Evolutionary conservation across 1,140 invertebrate species (phyloP).

Genomic region (Hylaeus volcanicus): DNA sequence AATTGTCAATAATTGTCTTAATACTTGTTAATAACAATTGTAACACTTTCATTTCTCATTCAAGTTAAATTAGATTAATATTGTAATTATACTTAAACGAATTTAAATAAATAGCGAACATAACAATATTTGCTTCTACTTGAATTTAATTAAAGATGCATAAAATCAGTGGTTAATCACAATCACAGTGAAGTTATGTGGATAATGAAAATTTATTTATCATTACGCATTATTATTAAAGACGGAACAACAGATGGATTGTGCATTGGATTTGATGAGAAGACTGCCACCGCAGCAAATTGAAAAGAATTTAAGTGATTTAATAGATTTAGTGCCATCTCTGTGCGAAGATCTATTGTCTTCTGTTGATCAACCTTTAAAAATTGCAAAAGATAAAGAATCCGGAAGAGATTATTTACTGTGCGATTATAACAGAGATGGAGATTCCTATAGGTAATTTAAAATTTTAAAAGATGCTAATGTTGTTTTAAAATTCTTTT

Average conservation of each 20-base stretch:
- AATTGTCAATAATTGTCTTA: background rate
- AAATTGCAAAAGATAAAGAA: slow-evolving; percentile 97
- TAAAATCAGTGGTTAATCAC: background rate
- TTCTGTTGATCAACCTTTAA: slow-evolving; percentile 98
- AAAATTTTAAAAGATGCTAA: background rate
- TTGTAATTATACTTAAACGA: background rate
- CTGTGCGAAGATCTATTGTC: slow-evolving; percentile 98
- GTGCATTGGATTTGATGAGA: slow-evolving; percentile 98
- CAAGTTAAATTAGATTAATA: background rate
- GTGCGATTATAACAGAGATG: slow-evolving; percentile 99
- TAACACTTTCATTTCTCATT: background rate
- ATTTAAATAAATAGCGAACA: background rate
- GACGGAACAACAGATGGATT: slow-evolving; percentile 99
- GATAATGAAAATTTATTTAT: background rate
- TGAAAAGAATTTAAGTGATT: slow-evolving; percentile 98
- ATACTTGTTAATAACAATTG: too few species aligned
- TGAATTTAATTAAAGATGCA: background rate
- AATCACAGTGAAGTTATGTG: background rate
- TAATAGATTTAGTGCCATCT: slow-evolving; percentile 97
- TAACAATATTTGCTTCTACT: background rate
- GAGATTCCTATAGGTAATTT: slow-evolving; percentile 94
- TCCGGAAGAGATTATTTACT: slow-evolving; percentile 98
- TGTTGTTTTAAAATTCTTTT: background rate
- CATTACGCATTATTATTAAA: slow-evolving; percentile 40
- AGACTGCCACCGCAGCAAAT: slow-evolving; percentile 99